Evolutionary conservation across 1,140 invertebrate genomes (phyloP).

Genomic region (Calliopsis andreniformis): DNA sequence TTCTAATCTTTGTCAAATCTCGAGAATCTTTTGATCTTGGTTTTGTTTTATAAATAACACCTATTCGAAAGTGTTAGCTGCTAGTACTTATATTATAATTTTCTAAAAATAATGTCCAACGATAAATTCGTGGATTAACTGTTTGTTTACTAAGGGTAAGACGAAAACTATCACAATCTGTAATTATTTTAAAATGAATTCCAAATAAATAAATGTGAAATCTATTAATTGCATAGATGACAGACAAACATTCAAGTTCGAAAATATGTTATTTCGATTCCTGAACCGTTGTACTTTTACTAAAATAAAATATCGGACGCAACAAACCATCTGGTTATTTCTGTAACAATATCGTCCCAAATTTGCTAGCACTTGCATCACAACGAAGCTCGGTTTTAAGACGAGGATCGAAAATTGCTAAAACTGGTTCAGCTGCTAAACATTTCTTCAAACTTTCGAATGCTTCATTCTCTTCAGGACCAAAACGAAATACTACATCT

Average conservation of each 20-base stretch:
- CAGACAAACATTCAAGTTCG: constrained; percentile 2
- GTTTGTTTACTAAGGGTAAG: constrained; percentile 5
- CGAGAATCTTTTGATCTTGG: background rate
- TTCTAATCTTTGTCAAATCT: background rate
- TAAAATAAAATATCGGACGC: background rate
- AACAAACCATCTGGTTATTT: background rate
- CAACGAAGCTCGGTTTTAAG: background rate
- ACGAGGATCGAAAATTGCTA: background rate
- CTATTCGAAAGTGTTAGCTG: background rate
- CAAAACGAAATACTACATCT: background rate
- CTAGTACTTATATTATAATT: background rate
- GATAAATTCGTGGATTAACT: background rate
- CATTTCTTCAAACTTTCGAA: background rate
- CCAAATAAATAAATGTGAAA: constrained; percentile 9
- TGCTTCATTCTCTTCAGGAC: background rate
- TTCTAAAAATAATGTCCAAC: constrained; percentile 9
- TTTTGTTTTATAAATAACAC: background rate
- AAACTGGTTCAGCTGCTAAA: background rate
- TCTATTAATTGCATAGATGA: background rate
- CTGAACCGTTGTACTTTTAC: too few relatives aligned
- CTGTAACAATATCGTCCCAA: constrained; percentile 2
- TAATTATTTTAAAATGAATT: background rate
- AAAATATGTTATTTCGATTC: constrained; percentile 28
- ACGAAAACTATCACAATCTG: too few relatives aligned
- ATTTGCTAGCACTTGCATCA: constrained; percentile 2